These are phyloP conservation scores for Octodonta nipae DNA, from an alignment of 2,888 invertebrate genomes.

Conservation along the genomic window DNA sequence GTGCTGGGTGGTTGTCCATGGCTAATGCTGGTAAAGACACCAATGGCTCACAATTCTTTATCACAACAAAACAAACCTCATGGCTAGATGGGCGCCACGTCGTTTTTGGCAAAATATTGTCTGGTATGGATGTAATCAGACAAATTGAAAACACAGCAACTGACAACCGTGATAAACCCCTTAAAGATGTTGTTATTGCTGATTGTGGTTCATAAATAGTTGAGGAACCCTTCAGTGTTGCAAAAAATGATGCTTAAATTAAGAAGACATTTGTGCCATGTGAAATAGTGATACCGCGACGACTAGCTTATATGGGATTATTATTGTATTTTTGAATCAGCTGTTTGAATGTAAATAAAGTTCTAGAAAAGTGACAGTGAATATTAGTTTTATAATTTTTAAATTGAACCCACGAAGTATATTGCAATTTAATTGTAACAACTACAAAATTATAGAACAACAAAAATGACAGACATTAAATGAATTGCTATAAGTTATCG, in stretches of 20 bases:
- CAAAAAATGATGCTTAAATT: conserved; percentile 77
- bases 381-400: too few relatives aligned
- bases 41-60: conserved; percentile 96
- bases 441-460: too few relatives aligned
- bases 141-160: conserved; percentile 58
- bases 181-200: conserved; percentile 67
- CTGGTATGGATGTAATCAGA: conserved; percentile 75
- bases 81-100: conserved; percentile 94
- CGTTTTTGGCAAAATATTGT: conserved; percentile 87
- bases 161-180: conserved; percentile 58
- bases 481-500: too few relatives aligned
- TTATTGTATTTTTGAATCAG: too few relatives aligned
- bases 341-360: too few relatives aligned
- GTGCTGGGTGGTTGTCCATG: conserved; percentile 95
- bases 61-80: conserved; percentile 72
- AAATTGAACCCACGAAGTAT: too few relatives aligned
- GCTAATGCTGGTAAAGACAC: conserved; percentile 96
- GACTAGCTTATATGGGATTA: too few relatives aligned
- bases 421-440: too few relatives aligned
- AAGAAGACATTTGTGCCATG: too few relatives aligned
- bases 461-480: too few relatives aligned
- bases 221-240: conserved; percentile 70
- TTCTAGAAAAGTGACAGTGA: too few relatives aligned
- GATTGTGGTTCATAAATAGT: conserved; percentile 64
- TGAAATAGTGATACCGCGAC: too few relatives aligned